Evolutionary conservation across 2,113 vertebrate species (phyloP), one percentile per base, ranked within the genome.

Genomic region (Notechis scutatus): DNA sequence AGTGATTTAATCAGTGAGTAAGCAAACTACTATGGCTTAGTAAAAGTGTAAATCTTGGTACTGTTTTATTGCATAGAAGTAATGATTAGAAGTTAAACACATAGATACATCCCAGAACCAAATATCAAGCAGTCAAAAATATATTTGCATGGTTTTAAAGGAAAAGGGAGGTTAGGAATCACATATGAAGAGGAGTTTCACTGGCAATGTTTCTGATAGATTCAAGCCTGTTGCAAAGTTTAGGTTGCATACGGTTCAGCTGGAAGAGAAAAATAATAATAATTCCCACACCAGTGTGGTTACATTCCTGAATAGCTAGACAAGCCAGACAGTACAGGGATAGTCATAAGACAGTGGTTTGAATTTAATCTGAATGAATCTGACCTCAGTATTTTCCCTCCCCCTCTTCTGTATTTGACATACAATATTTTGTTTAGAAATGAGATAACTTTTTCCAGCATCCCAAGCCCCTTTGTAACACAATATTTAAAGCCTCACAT

Each of bases 221-320:
- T 87, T 85, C 54, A 50, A 45, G 42, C 52, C 45, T 88, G 39
- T 39, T 39, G 29, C 23, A 42, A 23, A 50, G 29, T 88, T 69
- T 47, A 69, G n/a, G 85, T 81, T 92, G 23, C 50, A 81, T 39
- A 92, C 24, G 39, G 91, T 12, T 55, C 57, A 56, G 39, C 47
- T 93, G 69, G 45, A 90, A 90, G 39, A 52, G 59, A 61, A 45
- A 85, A 24, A n/a, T n/a, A 61, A 85, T 12, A 69, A 69, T 69
- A 69, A 85, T 85, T 42, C 18, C 5, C 39, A 57, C 88, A 85
- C 54, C 92, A 90, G 26, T 90, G 92, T 85, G 59, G 64, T 85
- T 74, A 92, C 92, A 92, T 92, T 90, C 88, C 64, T 92, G 47
- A 50, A 23, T 39, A 88, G 92, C 69, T 59, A 92, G 88, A 90